Evolutionary conservation across 2,113 vertebrate genomes (phyloP), one percentile per base, ranked within the genome.

Genomic region (Pollimyrus isidori): DNA sequence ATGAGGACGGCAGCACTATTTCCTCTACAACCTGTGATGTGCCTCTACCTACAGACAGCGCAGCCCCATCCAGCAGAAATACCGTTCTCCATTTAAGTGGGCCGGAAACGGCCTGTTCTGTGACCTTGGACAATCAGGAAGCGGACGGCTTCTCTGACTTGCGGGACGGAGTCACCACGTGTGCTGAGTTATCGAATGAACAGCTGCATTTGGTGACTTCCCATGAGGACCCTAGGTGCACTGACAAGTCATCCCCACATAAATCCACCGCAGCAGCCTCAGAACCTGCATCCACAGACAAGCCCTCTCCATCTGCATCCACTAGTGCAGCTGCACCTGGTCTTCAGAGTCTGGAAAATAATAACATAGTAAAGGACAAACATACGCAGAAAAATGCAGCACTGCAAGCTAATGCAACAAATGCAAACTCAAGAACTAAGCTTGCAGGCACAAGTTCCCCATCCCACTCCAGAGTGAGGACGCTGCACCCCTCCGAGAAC

Each of bases 401-500:
- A 2, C 49, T 73, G 30, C 46, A 53, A n/a, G 23, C 35, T 23
- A n/a, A 56, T n/a, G 23, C 88, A 11, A 84, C 56, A 58, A 84
- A 7, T 45, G 50, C 50, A 46, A n/a, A 35, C 48, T 52, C 46
- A n/a, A 89, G 39, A 48, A 17, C 21, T 0, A 35, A 13, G 17
- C 0, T 30, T 0, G 92, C 90, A 2, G 90, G 90, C n/a, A 96
- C 95, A 93, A 92, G 93, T 1, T 3, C 53, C 69, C 87, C 69
- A 3, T 35, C 42, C 58, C 92, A 92, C 49, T 90, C 92, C 10
- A 91, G 87, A 90, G 82, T 97, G 80, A 95, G 97, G 90, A 97
- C 96, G 42, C 92, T 97, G 90, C 97, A 94, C 21, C 76, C 89
- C 69, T 96, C 96, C 0, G 97, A 99, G 93, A 96, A 93, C 5